phyloP scores from a whole-genome alignment of 64 coral and sea anemone genomes.

The Actinia tenebrosa region DNA sequence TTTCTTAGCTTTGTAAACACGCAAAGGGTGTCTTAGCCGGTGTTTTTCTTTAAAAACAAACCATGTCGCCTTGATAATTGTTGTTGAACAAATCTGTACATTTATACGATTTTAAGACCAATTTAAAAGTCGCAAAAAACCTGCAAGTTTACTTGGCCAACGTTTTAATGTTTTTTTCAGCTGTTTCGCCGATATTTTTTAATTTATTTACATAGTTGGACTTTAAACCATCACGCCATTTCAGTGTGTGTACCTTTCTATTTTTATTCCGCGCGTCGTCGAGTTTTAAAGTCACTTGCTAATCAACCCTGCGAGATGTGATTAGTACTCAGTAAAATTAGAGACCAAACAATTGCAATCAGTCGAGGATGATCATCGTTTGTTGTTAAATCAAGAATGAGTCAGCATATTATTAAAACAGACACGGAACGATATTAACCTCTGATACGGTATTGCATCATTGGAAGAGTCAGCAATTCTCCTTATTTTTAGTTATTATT shows the following conservation, averaged over 20 bases:
- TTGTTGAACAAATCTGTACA: neutral
- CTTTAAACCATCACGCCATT: conserved; percentile 10
- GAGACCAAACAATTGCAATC: neutral
- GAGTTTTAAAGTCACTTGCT: neutral
- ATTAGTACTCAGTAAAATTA: neutral
- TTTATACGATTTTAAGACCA: neutral
- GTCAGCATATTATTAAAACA: neutral
- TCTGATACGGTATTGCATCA: neutral
- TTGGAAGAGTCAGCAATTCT: too few relatives aligned
- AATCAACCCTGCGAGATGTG: neutral
- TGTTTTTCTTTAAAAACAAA: neutral
- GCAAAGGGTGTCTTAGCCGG: neutral
- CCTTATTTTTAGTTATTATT: too few relatives aligned
- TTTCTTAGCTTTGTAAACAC: neutral
- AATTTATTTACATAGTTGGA: neutral
- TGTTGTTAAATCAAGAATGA: neutral
- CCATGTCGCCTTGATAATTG: neutral
- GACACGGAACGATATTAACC: neutral
- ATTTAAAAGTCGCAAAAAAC: neutral
- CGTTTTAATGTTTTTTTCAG: neutral
- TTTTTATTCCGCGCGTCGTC: neutral
- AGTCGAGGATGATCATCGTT: neutral
- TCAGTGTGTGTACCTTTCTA: neutral
- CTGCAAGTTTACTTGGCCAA: neutral
- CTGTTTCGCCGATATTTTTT: neutral